Evolutionary conservation across 2,797 vertebrate species (phyloP), one percentile per base, ranked within the genome.

Genomic region (Manis crassicaudata): DNA sequence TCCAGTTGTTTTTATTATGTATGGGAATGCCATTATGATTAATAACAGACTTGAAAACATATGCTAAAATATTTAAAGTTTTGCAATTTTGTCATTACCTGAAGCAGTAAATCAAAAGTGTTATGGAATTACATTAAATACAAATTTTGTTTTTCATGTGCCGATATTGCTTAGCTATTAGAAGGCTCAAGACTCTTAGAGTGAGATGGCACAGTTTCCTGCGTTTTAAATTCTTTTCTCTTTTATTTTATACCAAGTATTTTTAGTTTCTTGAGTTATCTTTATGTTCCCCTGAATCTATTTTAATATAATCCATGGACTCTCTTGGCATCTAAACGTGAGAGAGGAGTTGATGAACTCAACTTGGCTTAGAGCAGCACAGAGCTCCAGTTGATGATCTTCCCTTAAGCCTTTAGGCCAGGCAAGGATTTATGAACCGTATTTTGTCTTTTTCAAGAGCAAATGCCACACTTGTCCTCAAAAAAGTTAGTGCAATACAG

Each of bases 361-460:
- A 85, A 25, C 92, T 90, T 82, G 81, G 94, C 76, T 89, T 92
- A 92, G 37, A 90, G 90, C 27, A 90, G 92, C 96, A 88, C 43
- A 76, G 54, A 72, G 68, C 96, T 92, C 95, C 87, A 32, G 54
- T 72, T 40, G 7, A 96, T 52, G 76, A 92, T 96, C 97, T 97
- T 94, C 63, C 32, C 97, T 96, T 94, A 97, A 93, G 91, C 95
- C 95, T 97, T 97, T 96, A 95, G 97, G 97, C 92, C 67, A 92
- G 35, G 94, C 40, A 76, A 98, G 68, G 90, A 97, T 97, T 98
- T 98, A 98, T 40, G 54, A 90, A 82, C 88, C 87, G 63, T 63
- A 83, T 94, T 96, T 97, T 96, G 73, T 91, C 90, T 93, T 97
- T 98, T 97, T 94, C 94, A 90, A 96, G 96, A 98, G 97, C 63